Percentiles rank a stretch among this genome's conserved stretches.
Evolutionary conservation across 2,113 vertebrate species (phyloP).

Genomic region (Meleagris gallopavo): DNA sequence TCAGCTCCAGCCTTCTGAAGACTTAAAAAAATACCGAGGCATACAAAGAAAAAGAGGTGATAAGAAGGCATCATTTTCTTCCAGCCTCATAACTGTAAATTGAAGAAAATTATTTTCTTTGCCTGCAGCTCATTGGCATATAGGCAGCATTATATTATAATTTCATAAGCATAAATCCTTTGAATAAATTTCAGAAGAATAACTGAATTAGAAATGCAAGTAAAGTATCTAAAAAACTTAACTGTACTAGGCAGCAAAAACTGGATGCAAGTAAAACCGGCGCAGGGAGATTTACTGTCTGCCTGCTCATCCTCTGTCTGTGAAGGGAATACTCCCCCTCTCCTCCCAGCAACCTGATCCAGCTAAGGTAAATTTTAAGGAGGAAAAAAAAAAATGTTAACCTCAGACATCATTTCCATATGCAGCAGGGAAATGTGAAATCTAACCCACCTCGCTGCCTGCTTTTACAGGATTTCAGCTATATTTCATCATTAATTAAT

Average conservation of each 20-base stretch:
- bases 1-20: slow-evolving; percentile 86
- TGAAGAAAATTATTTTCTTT: slow-evolving; percentile 91
- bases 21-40: slow-evolving; percentile 79
- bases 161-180: slow-evolving; percentile 89
- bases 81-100: slow-evolving; percentile 88
- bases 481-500: slow-evolving; percentile 83
- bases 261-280: background rate
- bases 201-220: slow-evolving; percentile 88
- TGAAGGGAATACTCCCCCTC: slow-evolving; percentile 46
- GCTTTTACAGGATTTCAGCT: slow-evolving; percentile 67
- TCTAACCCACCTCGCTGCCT: slow-evolving; percentile 24
- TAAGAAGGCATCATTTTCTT: slow-evolving; percentile 82
- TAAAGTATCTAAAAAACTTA: slow-evolving; percentile 84
- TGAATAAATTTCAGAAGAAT: slow-evolving; percentile 89
- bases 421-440: slow-evolving; percentile 6
- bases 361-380: slow-evolving; percentile 61
- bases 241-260: slow-evolving; percentile 69
- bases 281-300: slow-evolving; percentile 33
- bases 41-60: slow-evolving; percentile 83
- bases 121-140: slow-evolving; percentile 89
- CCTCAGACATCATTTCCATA: slow-evolving; percentile 38
- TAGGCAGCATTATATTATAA: slow-evolving; percentile 88
- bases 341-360: slow-evolving; percentile 53
- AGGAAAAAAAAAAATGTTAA: slow-evolving; percentile 23
- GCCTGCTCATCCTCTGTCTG: slow-evolving; percentile 49